These are phyloP conservation scores for Pipistrellus pygmaeus DNA, from an alignment of 2,797 vertebrate genomes.

Conservation along the genomic window DNA sequence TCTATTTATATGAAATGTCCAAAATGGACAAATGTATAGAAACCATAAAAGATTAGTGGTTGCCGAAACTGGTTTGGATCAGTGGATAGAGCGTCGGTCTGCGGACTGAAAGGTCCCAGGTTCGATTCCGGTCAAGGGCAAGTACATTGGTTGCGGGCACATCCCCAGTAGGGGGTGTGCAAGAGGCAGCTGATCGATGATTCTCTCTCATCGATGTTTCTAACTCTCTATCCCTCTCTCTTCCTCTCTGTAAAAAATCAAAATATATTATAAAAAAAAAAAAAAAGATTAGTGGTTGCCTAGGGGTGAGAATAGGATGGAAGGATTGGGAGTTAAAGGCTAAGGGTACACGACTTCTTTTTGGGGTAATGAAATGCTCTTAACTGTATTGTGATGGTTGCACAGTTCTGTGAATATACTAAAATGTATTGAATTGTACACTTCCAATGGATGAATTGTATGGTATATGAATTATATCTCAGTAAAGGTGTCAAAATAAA, in stretches of 20 bases:
- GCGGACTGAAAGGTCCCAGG: too few relatives aligned
- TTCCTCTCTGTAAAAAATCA: too few relatives aligned
- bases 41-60: not conserved
- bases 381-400: conserved; percentile 23
- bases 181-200: too few relatives aligned
- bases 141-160: too few relatives aligned
- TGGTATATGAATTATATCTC: not conserved
- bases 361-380: not conserved
- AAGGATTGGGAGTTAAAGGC: not conserved
- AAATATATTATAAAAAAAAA: too few relatives aligned
- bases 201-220: too few relatives aligned
- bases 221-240: too few relatives aligned
- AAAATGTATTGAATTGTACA: conserved; percentile 34
- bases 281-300: not conserved
- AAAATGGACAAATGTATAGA: conserved; percentile 12
- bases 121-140: too few relatives aligned
- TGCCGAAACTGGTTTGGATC: not conserved
- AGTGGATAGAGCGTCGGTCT: too few relatives aligned
- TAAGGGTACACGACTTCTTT: not conserved
- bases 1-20: not conserved
- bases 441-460: not conserved
- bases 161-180: too few relatives aligned
- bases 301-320: not conserved
- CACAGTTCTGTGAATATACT: conserved; percentile 34
- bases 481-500: conserved; percentile 45